Base-by-base conservation (phyloP, 2,113 vertebrate species). In the Dissostichus mawsoni region DNA sequence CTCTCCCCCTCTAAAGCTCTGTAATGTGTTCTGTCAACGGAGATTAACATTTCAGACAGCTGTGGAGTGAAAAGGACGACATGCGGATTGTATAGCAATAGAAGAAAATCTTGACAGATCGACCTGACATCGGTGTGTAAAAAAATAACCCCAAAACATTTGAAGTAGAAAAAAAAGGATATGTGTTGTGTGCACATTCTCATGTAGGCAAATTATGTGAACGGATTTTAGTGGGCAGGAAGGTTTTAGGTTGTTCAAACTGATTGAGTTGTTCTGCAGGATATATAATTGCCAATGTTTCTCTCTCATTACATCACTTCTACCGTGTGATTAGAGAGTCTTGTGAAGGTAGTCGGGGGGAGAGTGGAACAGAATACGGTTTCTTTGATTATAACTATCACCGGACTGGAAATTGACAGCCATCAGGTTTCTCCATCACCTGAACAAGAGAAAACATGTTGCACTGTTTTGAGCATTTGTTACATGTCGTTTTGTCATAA, bases 291-390 rank as follows among this genome's bases (percentile, higher is more conserved):
- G 81, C 74, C 76, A 67, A 83, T 66, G 77, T 92, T 92, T 92
- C 85, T 85, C 68, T 86, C 58, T 85, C 81, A 71, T 92, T 93
- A 85, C 91, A 89, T 93, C 87, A 93, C 78, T 80, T 89, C 74
- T 61, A 56, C 78, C 68, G 73, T 78, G 80, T 87, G 86, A 88
- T 90, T 90, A 84, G 83, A 75, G 75, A 83, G 83, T 75, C 79
- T 44, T 76, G 66, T 67, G 82, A 84, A 84, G 83, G 72, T 82
- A 85, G 74, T 82, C 16, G 4, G 36, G 4, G 44, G 57, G 68
- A 72, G 79, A 87, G 69, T 75, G 86, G 79, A 80, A 58, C 69
- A 71, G 88, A 92, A 86, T 80, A 72, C 51, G 11, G 57, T 45
- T 23, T 70, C 85, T 90, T 84, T 92, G 85, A 92, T 92, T 84